Percentiles rank a stretch among this genome's conserved stretches.
Conservation (phyloP, 92 coral and sea anemone genomes). For the Galaxea fascicularis region DNA sequence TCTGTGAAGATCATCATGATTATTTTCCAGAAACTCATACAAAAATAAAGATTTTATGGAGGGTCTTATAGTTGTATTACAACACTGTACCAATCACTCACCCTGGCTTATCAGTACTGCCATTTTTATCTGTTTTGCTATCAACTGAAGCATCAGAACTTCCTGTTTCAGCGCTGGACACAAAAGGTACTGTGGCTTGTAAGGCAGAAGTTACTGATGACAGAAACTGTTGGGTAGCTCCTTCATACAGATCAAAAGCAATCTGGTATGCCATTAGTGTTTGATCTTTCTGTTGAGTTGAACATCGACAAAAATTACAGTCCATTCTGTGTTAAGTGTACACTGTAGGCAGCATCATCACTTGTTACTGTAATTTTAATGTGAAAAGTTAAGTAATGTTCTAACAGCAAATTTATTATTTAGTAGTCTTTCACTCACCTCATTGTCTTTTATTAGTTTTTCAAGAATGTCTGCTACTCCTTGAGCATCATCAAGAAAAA, state of each 20-base stretch:
- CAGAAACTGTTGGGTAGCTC: conserved; percentile 97
- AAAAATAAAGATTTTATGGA: too few relatives aligned
- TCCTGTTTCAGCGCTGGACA: conserved; percentile 52
- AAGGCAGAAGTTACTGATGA: conserved; percentile 87
- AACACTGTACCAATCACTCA: conserved; percentile 25
- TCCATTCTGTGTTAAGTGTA: too few relatives aligned
- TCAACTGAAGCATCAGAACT: conserved; percentile 66
- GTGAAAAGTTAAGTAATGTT: too few relatives aligned
- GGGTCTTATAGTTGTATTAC: too few relatives aligned
- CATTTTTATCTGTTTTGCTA: conserved; percentile 81
- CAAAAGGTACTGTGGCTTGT: conserved; percentile 88
- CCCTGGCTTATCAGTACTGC: conserved; percentile 67
- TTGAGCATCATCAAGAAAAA: conserved; percentile 93
- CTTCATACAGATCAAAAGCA: conserved; percentile 97
- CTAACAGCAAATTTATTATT: too few relatives aligned
- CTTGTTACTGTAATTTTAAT: too few relatives aligned
- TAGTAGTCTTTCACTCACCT: conserved; percentile 66
- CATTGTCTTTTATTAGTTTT: conserved; percentile 95
- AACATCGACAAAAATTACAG: background rate
- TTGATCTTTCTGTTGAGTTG: conserved; percentile 87
- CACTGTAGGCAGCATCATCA: too few relatives aligned
- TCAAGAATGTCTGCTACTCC: conserved; percentile 94
- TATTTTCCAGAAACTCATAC: too few relatives aligned
- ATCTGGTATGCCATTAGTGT: conserved; percentile 98
- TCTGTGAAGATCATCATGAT: too few relatives aligned